Percentiles rank a stretch among this genome's conserved stretches.
Conservation (phyloP, 2,113 vertebrate species). For the Delphinapterus leucas region DNA sequence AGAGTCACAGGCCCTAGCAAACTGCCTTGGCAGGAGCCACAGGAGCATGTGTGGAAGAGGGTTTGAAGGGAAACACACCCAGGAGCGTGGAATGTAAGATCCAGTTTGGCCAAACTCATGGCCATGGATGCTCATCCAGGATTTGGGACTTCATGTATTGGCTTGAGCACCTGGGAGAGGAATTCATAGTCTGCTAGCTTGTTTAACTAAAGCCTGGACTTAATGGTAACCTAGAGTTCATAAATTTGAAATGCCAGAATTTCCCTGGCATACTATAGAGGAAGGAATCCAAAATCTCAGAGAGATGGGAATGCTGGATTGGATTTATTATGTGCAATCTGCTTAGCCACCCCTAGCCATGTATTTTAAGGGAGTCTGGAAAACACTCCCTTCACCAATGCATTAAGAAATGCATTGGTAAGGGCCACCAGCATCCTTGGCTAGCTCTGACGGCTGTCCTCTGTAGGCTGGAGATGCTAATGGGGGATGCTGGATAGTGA, state of each 20-base stretch:
- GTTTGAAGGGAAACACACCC: not conserved
- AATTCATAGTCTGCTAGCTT: not conserved
- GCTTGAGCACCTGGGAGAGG: not conserved
- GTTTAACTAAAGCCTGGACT: constrained; percentile 43
- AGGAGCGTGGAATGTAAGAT: not conserved
- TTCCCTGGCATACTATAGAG: not conserved
- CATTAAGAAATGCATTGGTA: not conserved
- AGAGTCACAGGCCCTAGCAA: not conserved
- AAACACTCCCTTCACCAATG: not conserved
- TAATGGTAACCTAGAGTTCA: constrained; percentile 28
- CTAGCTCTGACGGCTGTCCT: not conserved
- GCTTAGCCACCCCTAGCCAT: not conserved
- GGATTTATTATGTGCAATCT: not conserved
- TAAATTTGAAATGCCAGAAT: constrained; percentile 39
- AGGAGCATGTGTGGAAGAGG: not conserved
- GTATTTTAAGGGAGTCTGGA: not conserved
- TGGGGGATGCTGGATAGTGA: not conserved
- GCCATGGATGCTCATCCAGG: not conserved
- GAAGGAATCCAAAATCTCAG: not conserved
- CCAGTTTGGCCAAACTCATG: constrained; percentile 5
- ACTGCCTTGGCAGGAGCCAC: not conserved
- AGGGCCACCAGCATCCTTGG: not conserved
- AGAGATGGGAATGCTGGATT: not conserved
- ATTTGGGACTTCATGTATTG: constrained; percentile 16
- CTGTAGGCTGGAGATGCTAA: not conserved